Percentiles rank a stretch among this genome's conserved stretches.
Conservation (phyloP, 2,113 vertebrate genomes). For the Hyaena hyaena region DNA sequence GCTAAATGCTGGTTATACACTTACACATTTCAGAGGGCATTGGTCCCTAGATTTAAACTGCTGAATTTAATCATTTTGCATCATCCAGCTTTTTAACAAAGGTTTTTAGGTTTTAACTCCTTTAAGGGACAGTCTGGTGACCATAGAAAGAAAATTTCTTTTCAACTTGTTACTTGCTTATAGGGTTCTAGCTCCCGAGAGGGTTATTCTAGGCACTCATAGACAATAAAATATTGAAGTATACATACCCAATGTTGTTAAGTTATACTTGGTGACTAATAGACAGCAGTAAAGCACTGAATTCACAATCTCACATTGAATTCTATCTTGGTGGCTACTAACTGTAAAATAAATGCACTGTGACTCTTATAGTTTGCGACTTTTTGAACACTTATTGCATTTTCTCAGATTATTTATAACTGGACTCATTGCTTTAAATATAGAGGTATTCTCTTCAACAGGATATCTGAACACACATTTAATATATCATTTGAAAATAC, state of each 20-base stretch:
- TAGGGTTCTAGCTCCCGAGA: neutral
- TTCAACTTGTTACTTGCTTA: conserved; percentile 17
- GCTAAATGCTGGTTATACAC: neutral
- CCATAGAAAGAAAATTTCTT: neutral
- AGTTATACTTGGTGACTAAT: neutral
- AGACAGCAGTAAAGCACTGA: neutral
- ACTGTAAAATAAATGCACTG: neutral
- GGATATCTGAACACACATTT: neutral
- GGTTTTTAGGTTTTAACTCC: neutral
- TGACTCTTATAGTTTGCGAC: neutral
- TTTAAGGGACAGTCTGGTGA: neutral
- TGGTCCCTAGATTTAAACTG: neutral
- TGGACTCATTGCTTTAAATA: neutral
- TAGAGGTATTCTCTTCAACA: neutral
- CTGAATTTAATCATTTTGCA: neutral
- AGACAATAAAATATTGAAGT: conserved; percentile 45
- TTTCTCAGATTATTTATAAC: neutral
- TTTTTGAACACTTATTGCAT: neutral
- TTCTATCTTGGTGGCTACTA: neutral
- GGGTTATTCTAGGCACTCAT: neutral
- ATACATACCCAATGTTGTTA: neutral
- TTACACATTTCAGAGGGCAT: neutral
- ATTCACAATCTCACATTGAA: neutral
- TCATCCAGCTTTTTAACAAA: neutral
- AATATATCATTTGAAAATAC: neutral